Base-by-base conservation (phyloP, 1,140 invertebrate species). In the Metopolophium dirhodum region DNA sequence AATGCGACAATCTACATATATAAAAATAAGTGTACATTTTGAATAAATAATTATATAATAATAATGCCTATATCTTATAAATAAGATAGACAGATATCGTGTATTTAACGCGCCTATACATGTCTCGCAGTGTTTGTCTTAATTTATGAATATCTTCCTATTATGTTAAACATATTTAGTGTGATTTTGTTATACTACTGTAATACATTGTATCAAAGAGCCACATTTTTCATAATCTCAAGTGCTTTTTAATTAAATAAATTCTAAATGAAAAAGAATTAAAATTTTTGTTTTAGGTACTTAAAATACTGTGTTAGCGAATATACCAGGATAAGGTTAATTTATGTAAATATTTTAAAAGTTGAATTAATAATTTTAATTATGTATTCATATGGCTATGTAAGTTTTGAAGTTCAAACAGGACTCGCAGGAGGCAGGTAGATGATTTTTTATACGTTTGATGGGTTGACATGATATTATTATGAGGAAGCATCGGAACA, bases 331-430 rank as follows among this genome's bases (percentile, higher is more conserved):
- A 77, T n/a, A 18, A 77, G 61, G n/a, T 77, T 77, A 77, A 77
- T 77, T 77, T 77, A 77, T 77, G 61, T n/a, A 77, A 77, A 77
- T 77, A 77, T 77, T 77, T 77, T 77, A 77, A n/a, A 77, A 77
- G 61, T 77, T n/a, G 61, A 68, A 68, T 68, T 30, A 68, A n/a
- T 68, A 68, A 68, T 77, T 77, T 77, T n/a, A n/a, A n/a, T n/a
- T 77, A 18, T n/a, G 6, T n/a, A 77, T 77, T 77, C 61, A 14
- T 77, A 77, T 18, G 2, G 14, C 4, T 18, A 7, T n/a, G 14
- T n/a, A 77, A 77, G 61, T 77, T 77, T 77, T n/a, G 4, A n/a
- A n/a, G 4, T n/a, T 77, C 7, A n/a, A 20, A 14, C 14, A 18
- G 30, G 30, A 77, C 4, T 14, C 23, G 14, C 30, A 18, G 30